Evolutionary conservation across 92 coral and sea anemone genomes (phyloP), one percentile per base, ranked within the genome.

Genomic region (Palythoa grandiflora): DNA sequence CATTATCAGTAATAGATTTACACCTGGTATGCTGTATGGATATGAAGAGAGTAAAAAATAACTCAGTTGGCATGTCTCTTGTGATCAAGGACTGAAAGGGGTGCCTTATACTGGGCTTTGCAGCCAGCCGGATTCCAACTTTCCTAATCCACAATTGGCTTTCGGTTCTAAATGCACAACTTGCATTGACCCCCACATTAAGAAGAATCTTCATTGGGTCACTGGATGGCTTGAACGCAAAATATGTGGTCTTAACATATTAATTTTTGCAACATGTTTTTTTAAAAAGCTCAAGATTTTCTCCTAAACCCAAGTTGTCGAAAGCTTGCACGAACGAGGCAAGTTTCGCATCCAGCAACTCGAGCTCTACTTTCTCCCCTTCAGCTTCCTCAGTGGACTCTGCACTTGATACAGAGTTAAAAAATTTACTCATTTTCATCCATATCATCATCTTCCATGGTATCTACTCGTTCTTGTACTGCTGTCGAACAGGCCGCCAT

Each of bases 31-130:
- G 81, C 53, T 87, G 78, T 44, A 89, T 80, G 50, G 90, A 90
- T 80, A 59, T 89, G 75, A 73, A 80, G 61, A 92, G 85, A 71
- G 80, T 74, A 28, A 73, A 90, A 81, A 79, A 92, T 75, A 92
- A 73, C 85, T 92, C 94, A 10, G 84, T n/a, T 63, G 94, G 93
- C 86, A 92, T 87, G 83, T 86, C 90, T 52, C 94, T 70, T 54
- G 77, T 80, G 76, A 89, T 89, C 84, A 85, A 84, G 35, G 85
- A 76, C 79, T 86, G 88, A 70, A 89, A 87, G 60, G 91, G 92
- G 90, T 81, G 81, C 87, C 72, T 88, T 39, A 91, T 91, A 54
- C 92, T 88, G 47, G 87, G 61, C 70, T 78, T 91, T 65, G 92
- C 92, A 52, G 92, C 73, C 11, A 92, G 80, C n/a, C 88, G 71